A percentile compares a stretch with the other conserved stretches of the same genome.
Conservation (phyloP, 2,888 invertebrate genomes). For the Lithophane socia region DNA sequence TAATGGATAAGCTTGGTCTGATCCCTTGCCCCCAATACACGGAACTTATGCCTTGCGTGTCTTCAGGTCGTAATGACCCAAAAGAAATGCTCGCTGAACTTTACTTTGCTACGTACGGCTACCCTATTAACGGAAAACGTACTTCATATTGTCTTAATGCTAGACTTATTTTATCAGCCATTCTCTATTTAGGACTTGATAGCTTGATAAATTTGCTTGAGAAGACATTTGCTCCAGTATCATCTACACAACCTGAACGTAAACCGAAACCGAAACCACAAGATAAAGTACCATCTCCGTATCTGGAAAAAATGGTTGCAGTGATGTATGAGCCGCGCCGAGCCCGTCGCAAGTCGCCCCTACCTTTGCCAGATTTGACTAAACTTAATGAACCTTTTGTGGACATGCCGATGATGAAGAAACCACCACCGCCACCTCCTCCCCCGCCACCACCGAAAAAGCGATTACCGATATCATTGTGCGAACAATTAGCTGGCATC, state of each 20-base stretch:
- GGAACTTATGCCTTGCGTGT: constrained; percentile 81
- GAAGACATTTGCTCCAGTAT: constrained; percentile 75
- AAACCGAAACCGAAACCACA: constrained; percentile 73
- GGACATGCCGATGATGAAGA: constrained; percentile 75
- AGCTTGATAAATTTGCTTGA: constrained; percentile 75
- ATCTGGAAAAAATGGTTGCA: constrained; percentile 80
- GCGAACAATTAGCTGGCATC: constrained; percentile 81
- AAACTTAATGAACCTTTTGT: constrained; percentile 81
- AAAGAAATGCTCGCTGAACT: constrained; percentile 84
- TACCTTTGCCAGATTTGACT: constrained; percentile 82
- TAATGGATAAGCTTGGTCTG: constrained; percentile 79
- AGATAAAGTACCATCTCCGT: constrained; percentile 77
- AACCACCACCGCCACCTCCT: constrained; percentile 78
- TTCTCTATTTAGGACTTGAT: constrained; percentile 82
- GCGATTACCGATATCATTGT: constrained; percentile 75
- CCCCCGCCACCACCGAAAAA: constrained; percentile 84
- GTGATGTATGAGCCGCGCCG: constrained; percentile 73
- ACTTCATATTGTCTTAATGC: constrained; percentile 79
- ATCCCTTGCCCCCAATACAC: constrained; percentile 74
- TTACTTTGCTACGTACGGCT: constrained; percentile 77
- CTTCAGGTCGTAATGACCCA: constrained; percentile 78
- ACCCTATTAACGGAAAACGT: constrained; percentile 78
- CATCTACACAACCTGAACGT: constrained; percentile 50
- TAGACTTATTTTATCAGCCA: constrained; percentile 80
- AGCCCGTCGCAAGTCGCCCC: constrained; percentile 70